A percentile compares a stretch with the other conserved stretches of the same genome.
These are phyloP conservation scores for Aphelocoma californica DNA, from an alignment of 2,797 vertebrate species.

Conservation along the genomic window DNA sequence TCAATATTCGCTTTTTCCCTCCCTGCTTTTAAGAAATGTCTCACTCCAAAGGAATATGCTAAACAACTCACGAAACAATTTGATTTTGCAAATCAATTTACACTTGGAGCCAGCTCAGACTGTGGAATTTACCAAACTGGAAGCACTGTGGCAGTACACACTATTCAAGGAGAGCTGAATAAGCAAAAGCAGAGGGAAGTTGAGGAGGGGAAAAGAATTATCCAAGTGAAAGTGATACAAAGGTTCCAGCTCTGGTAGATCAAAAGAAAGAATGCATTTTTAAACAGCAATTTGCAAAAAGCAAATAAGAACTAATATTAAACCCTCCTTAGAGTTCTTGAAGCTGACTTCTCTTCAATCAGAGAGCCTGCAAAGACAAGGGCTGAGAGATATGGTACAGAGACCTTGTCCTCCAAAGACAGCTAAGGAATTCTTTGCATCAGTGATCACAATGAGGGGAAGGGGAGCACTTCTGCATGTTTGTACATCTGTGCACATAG, in stretches of 20 bases:
- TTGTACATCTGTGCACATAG: background rate
- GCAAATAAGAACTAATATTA: background rate
- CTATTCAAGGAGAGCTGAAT: background rate
- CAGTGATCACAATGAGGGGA: too few relatives aligned
- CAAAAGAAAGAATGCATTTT: background rate
- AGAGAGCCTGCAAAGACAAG: background rate
- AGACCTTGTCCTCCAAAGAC: background rate
- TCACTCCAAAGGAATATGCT: background rate
- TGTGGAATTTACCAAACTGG: background rate
- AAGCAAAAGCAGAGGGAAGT: background rate
- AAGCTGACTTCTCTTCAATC: background rate
- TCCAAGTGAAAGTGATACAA: background rate
- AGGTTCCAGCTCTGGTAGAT: background rate
- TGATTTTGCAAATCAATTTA: background rate
- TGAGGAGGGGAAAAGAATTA: rapidly evolving
- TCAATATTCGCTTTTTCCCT: background rate
- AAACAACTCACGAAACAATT: background rate
- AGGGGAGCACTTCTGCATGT: background rate
- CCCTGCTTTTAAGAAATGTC: background rate
- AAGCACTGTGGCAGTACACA: background rate
- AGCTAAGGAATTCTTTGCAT: background rate
- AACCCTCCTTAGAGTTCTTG: background rate
- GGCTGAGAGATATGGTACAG: rapidly evolving
- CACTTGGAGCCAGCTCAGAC: background rate
- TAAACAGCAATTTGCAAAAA: background rate